These are phyloP conservation scores for Orycteropus afer DNA, from an alignment of 2,113 vertebrate species.

Conservation along the genomic window DNA sequence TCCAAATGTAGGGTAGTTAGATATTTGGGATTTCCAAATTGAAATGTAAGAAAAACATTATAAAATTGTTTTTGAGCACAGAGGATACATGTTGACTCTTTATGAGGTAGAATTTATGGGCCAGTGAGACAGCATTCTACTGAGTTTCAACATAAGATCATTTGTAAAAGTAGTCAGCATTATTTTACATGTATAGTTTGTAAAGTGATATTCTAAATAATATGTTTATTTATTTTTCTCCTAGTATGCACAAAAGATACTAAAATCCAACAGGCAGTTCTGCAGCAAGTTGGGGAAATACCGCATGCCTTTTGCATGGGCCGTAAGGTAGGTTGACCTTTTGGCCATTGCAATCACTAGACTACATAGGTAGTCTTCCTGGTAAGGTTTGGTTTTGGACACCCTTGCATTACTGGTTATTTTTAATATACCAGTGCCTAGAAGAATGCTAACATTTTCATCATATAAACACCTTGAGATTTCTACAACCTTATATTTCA, in stretches of 20 bases:
- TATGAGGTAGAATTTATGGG: not conserved
- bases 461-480: not conserved
- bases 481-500: not conserved
- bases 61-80: not conserved
- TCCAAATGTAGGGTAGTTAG: not conserved
- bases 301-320: constrained; percentile 99
- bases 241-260: constrained; percentile 95
- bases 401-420: not conserved
- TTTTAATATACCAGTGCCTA: not conserved
- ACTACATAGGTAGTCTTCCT: not conserved
- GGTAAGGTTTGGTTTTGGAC: not conserved
- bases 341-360: not conserved
- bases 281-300: constrained; percentile 97
- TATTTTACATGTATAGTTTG: not conserved
- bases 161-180: not conserved
- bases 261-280: constrained; percentile 97
- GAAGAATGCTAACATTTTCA: not conserved
- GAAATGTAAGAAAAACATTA: not conserved
- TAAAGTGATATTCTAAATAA: constrained; percentile 40
- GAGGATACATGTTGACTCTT: not conserved
- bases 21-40: constrained; percentile 17
- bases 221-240: constrained; percentile 55
- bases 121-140: not conserved
- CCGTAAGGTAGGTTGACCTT: constrained; percentile 90
- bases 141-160: not conserved